These are phyloP conservation scores for Luperina testacea DNA, from an alignment of 2,888 invertebrate species.

Conservation along the genomic window DNA sequence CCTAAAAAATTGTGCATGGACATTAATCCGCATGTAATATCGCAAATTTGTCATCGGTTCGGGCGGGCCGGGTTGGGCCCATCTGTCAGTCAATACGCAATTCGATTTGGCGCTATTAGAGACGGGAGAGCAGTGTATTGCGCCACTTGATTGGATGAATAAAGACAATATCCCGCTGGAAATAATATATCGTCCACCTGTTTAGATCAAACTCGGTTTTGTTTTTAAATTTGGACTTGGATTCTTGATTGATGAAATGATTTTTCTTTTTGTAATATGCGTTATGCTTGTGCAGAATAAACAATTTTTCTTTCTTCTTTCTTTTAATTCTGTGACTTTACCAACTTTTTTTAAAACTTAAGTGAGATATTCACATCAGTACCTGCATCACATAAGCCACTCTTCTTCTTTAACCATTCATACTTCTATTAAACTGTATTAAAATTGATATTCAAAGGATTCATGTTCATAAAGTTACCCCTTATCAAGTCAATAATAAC, in stretches of 20 bases:
- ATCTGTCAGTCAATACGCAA: constrained; percentile 85
- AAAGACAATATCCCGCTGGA: constrained; percentile 66
- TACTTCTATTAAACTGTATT: constrained; percentile 30
- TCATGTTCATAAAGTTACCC: constrained; percentile 73
- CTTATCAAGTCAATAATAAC: constrained; percentile 74
- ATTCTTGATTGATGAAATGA: background rate
- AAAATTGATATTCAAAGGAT: constrained; percentile 44
- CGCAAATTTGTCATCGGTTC: constrained; percentile 89
- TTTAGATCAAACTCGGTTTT: constrained; percentile 8
- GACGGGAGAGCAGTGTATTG: constrained; percentile 70
- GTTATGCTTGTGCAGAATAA: background rate
- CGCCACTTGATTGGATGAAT: constrained; percentile 77
- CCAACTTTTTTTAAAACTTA: too few relatives aligned
- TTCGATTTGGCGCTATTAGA: constrained; percentile 87
- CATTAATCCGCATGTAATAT: constrained; percentile 90
- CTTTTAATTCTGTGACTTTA: background rate
- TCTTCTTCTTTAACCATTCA: constrained; percentile 3
- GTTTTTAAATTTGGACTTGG: background rate
- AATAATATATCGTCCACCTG: constrained; percentile 51
- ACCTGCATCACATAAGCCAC: background rate
- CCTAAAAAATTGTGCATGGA: constrained; percentile 89
- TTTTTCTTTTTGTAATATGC: background rate
- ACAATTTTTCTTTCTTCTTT: background rate
- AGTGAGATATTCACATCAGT: background rate
- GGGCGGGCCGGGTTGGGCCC: constrained; percentile 78